Conservation (phyloP, 1,140 invertebrate genomes). For the Bombus waltoni region DNA sequence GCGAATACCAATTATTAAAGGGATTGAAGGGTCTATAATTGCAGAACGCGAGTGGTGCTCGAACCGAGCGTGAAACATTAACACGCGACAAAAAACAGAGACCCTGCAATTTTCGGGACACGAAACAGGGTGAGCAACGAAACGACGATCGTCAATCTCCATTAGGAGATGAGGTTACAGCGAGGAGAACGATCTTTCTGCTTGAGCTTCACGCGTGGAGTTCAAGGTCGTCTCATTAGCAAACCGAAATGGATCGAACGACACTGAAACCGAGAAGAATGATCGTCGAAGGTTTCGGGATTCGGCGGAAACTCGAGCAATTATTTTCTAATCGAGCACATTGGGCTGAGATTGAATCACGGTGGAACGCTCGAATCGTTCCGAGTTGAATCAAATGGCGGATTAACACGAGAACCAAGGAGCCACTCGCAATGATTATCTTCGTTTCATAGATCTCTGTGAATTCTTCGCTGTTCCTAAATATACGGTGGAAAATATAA, state of each 20-base stretch:
- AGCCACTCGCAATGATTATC: background rate
- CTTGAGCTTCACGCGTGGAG: background rate
- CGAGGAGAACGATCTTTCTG: background rate
- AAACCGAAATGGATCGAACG: conserved; percentile 15
- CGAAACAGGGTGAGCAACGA: background rate
- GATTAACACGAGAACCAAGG: background rate
- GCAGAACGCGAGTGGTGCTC: background rate
- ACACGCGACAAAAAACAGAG: background rate
- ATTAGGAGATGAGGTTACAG: background rate
- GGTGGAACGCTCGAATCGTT: background rate
- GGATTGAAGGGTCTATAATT: too few relatives aligned
- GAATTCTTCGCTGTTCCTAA: background rate
- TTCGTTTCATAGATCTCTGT: too few relatives aligned
- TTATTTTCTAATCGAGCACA: conserved; percentile 28
- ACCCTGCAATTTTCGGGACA: background rate
- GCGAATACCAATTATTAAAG: background rate
- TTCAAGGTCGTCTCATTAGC: conserved; percentile 8
- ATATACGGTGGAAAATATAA: too few relatives aligned
- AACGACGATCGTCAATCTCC: conserved; percentile 3
- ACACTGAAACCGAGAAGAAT: conserved; percentile 15
- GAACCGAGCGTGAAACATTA: background rate
- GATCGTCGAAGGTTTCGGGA: conserved; percentile 4
- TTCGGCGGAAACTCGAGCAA: conserved; percentile 4
- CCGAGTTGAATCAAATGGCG: background rate
- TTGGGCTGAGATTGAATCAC: background rate